These are phyloP conservation scores for Mellilla xanthometata DNA, from an alignment of 2,888 invertebrate species.

Conservation along the genomic window DNA sequence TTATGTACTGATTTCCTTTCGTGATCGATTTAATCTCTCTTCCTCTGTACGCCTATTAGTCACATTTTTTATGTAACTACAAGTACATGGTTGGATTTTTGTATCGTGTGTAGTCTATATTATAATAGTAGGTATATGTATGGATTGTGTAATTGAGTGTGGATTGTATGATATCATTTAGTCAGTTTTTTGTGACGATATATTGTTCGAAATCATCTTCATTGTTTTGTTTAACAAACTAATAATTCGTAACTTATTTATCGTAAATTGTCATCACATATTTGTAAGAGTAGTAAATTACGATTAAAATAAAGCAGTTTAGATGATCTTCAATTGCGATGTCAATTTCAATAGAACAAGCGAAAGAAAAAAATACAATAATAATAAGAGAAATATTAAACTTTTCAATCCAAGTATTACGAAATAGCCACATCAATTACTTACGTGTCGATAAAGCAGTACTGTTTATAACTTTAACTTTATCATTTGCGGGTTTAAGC, in stretches of 20 bases:
- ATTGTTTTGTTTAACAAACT: too few species aligned
- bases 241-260: too few species aligned
- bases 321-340: too few species aligned
- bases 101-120: slow-evolving; percentile 2
- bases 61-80: slow-evolving; percentile 8
- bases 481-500: slow-evolving; percentile 56
- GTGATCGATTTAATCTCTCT: slow-evolving; percentile 13
- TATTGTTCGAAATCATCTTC: too few species aligned
- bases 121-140: neutral
- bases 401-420: slow-evolving; percentile 33
- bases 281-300: too few species aligned
- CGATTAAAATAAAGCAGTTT: too few species aligned
- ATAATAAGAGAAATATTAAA: too few species aligned
- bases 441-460: slow-evolving; percentile 49
- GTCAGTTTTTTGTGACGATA: too few species aligned
- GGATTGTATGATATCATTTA: neutral
- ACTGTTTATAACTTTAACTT: slow-evolving; percentile 56
- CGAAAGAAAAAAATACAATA: too few species aligned
- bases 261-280: too few species aligned
- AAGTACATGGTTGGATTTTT: neutral
- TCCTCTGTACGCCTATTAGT: slow-evolving; percentile 8
- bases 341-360: too few species aligned
- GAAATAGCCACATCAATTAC: slow-evolving; percentile 51
- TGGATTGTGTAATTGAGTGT: neutral
- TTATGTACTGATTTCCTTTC: slow-evolving; percentile 16